phyloP scores from a whole-genome alignment of 2,113 vertebrate genomes.

The Cololabis saira region DNA sequence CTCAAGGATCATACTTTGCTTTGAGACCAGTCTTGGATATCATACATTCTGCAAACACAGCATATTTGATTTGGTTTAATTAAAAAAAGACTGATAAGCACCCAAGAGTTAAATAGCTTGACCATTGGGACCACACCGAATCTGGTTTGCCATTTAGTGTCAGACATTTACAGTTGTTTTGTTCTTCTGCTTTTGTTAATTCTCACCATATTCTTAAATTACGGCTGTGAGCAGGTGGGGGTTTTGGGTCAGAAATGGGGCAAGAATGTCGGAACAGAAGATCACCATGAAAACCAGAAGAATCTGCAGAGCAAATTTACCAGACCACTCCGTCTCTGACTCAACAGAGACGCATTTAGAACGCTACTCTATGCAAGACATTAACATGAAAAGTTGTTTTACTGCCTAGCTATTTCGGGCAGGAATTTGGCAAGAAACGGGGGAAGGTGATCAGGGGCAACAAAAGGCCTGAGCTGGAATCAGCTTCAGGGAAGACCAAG shows the following conservation, averaged over 20 bases:
- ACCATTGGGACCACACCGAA: slow-evolving; percentile 33
- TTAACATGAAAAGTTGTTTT: too few relatives aligned
- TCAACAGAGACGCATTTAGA: not conserved
- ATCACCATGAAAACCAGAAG: slow-evolving; percentile 22
- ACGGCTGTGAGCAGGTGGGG: not conserved
- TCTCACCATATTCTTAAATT: slow-evolving; percentile 32
- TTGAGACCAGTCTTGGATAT: too few relatives aligned
- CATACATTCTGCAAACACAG: too few relatives aligned
- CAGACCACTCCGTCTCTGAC: not conserved
- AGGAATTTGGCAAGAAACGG: too few relatives aligned
- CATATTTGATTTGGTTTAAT: too few relatives aligned
- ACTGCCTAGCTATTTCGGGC: too few relatives aligned
- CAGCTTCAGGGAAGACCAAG: too few relatives aligned
- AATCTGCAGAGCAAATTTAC: slow-evolving; percentile 21
- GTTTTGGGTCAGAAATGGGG: slow-evolving; percentile 23
- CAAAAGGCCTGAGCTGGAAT: too few relatives aligned
- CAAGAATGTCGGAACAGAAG: slow-evolving; percentile 36
- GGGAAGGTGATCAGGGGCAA: too few relatives aligned
- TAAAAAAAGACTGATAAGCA: slow-evolving; percentile 11
- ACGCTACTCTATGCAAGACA: not conserved
- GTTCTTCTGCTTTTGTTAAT: slow-evolving; percentile 37
- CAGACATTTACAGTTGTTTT: slow-evolving; percentile 52
- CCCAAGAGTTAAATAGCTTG: slow-evolving; percentile 74
- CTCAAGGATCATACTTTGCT: too few relatives aligned
- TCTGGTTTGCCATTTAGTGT: slow-evolving; percentile 38